Percentiles rank a stretch among this genome's conserved stretches.
Conservation (phyloP, 2,888 invertebrate genomes). For the Lepas anatifera region DNA sequence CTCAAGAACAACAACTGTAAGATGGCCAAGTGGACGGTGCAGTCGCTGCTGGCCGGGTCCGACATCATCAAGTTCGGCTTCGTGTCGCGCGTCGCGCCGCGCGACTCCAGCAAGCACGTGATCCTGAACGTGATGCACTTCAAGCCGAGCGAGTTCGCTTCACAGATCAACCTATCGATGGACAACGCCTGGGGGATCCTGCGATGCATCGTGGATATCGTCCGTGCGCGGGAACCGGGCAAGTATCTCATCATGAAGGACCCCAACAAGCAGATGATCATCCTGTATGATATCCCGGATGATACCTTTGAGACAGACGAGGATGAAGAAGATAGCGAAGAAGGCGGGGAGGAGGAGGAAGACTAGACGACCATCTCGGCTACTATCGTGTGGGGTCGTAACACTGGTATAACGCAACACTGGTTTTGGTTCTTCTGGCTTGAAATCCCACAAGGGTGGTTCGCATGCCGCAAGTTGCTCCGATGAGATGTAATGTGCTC, state of each 20-base stretch:
- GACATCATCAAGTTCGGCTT: conserved; percentile 98
- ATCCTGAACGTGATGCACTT: conserved; percentile 96
- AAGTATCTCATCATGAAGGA: conserved; percentile 95
- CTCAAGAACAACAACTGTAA: conserved; percentile 99
- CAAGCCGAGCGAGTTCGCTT: conserved; percentile 95
- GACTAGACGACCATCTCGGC: too few species aligned
- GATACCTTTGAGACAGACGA: conserved; percentile 97
- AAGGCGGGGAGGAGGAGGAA: conserved; percentile 38
- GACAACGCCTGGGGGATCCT: conserved; percentile 99
- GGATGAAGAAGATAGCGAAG: conserved; percentile 66
- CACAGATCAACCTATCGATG: conserved; percentile 92
- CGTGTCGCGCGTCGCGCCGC: conserved; percentile 86
- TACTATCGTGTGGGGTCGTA: too few species aligned
- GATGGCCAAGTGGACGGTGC: conserved; percentile 97
- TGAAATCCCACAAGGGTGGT: too few species aligned
- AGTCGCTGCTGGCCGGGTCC: conserved; percentile 84
- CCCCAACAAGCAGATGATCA: conserved; percentile 88
- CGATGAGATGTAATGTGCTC: too few species aligned
- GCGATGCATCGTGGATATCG: conserved; percentile 90
- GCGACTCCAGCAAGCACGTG: conserved; percentile 91
- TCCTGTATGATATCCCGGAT: conserved; percentile 95
- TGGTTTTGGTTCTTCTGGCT: too few species aligned
- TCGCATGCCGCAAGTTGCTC: too few species aligned
- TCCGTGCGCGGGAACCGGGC: conserved; percentile 93
- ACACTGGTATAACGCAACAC: too few species aligned